Evolutionary conservation across 1,140 invertebrate species (phyloP).

Genomic region (Zaprionus vittiger): DNA sequence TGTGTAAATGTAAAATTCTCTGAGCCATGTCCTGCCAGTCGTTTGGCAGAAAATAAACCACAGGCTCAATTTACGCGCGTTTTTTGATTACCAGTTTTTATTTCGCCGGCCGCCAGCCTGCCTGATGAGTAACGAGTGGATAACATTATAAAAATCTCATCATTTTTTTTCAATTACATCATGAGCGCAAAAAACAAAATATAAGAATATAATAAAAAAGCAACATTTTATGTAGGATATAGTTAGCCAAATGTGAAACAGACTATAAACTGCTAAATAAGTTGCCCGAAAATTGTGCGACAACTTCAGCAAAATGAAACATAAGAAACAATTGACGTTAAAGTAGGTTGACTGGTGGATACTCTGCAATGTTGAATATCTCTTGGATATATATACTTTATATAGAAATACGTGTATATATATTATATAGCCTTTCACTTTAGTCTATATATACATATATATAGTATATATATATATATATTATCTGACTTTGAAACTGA

Average conservation of each 20-base stretch:
- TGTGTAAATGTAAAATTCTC: constrained; percentile 40
- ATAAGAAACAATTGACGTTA: neutral
- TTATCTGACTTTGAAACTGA: too few species aligned
- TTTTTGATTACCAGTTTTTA: constrained; percentile 77
- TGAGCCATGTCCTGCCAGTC: constrained; percentile 38
- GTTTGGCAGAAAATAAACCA: constrained; percentile 61
- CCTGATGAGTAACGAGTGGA: constrained; percentile 60
- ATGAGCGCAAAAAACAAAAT: constrained; percentile 18
- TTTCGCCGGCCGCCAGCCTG: constrained; percentile 44
- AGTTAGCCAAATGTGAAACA: constrained; percentile 67
- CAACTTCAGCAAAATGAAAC: constrained; percentile 7
- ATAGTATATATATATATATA: too few species aligned
- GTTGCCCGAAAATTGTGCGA: constrained; percentile 38
- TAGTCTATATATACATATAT: too few species aligned
- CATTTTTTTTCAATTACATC: constrained; percentile 74
- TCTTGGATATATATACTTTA: too few species aligned
- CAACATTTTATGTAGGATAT: constrained; percentile 44
- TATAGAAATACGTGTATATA: too few species aligned
- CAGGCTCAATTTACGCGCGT: constrained; percentile 61
- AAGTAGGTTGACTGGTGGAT: neutral
- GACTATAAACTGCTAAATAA: constrained; percentile 69
- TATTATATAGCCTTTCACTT: too few species aligned
- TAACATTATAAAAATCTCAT: constrained; percentile 79
- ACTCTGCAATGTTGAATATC: neutral
- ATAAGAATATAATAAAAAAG: constrained; percentile 31